Conservation (phyloP, 2,113 vertebrate genomes). For the Nothoprocta pentlandii region DNA sequence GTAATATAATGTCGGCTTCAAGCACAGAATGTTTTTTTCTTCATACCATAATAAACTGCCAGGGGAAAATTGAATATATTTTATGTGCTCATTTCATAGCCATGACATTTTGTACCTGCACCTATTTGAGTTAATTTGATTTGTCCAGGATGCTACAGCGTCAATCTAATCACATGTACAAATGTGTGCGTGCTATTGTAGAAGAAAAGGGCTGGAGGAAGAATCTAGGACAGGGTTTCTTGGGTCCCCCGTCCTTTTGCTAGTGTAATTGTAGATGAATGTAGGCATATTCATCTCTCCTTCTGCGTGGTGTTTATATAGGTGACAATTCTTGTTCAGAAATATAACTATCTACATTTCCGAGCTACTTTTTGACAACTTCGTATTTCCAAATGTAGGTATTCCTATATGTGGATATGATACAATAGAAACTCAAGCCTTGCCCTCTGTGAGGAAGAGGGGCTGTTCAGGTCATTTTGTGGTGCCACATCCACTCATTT, state of each 20-base stretch:
- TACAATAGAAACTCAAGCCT: background rate
- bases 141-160: slow-evolving; percentile 8
- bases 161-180: slow-evolving; percentile 12
- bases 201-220: background rate
- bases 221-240: slow-evolving; percentile 17
- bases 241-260: background rate
- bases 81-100: slow-evolving; percentile 70
- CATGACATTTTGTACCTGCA: background rate
- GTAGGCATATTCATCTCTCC: background rate
- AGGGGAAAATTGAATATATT: slow-evolving; percentile 76
- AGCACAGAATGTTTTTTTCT: slow-evolving; percentile 81
- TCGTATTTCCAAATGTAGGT: background rate
- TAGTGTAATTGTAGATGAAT: background rate
- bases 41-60: slow-evolving; percentile 87
- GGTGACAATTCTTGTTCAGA: background rate
- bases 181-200: background rate
- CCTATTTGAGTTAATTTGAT: slow-evolving; percentile 33
- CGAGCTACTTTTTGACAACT: background rate
- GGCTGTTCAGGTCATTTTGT: background rate
- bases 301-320: background rate
- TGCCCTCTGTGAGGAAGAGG: background rate
- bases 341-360: background rate
- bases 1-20: slow-evolving; percentile 83
- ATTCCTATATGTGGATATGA: too few species aligned
- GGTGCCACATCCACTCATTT: background rate